Evolutionary conservation across 2,888 invertebrate genomes (phyloP), one percentile per base, ranked within the genome.

Genomic region (Malthinus flaveolus): DNA sequence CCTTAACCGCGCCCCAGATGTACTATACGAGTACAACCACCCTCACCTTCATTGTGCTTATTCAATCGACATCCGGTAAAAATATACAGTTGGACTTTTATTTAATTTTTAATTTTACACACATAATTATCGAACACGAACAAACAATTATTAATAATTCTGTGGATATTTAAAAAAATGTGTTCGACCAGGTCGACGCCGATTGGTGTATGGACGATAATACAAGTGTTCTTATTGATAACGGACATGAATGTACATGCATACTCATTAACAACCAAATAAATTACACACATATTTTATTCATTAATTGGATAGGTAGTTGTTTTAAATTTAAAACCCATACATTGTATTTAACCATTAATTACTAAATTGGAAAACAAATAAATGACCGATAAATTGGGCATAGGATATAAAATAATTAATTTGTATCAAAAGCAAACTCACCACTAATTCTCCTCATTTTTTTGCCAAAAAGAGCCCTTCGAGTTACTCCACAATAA

Each of bases 361-460:
- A 23, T 23, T 23, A 23, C 23, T 23, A 23, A 23, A 23, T 23
- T 23, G 23, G 2, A 23, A 23, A 39, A 42, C 39, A 42, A 42
- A 42, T 23, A 35, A 23, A 23, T 23, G 23, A 23, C 4, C 9
- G 15, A 37, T 37, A 37, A 37, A 15, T 15, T 15, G 1, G 1
- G 15, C 15, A 23, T 42, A 42, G 7, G 15, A n/a, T n/a, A 3
- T 8, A 8, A n/a, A 42, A n/a, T 8, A 13, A 39, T 23, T 44
- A 32, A 3, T 31, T 11, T 32, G 5, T 7, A 13, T 23, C 6
- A 52, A 7, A 35, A 11, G 8, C 23, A 53, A 54, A 64, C 66
- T 64, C 53, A 66, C 66, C 66, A 49, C 66, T 66, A 63, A 66
- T 66, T 64, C 66, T 66, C 62, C 66, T 57, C 66, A 66, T 66